A percentile compares a stretch with the other conserved stretches of the same genome.
Conservation (phyloP, 2,797 vertebrate genomes). For the Chaenodraco wilsoni region DNA sequence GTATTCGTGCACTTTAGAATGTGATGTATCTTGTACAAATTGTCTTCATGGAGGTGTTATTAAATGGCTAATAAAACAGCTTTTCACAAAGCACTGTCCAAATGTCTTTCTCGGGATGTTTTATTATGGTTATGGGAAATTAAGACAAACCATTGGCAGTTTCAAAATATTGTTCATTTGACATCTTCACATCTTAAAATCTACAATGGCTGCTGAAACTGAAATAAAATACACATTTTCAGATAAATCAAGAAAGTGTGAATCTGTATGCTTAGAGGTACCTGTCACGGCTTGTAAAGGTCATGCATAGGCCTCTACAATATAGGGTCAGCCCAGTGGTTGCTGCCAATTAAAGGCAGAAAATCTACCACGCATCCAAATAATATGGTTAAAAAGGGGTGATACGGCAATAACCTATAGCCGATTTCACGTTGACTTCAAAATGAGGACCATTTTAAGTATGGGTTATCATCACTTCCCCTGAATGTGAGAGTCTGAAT, state of each 20-base stretch:
- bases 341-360: background rate
- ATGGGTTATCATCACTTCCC: background rate
- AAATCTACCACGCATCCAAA: background rate
- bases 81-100: conserved; percentile 82
- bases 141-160: background rate
- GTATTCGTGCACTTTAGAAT: conserved; percentile 89
- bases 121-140: background rate
- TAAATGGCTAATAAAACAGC: conserved; percentile 87
- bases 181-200: background rate
- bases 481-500: background rate
- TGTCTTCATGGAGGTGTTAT: conserved; percentile 88
- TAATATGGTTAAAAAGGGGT: background rate
- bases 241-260: background rate
- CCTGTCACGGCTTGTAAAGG: conserved; percentile 2
- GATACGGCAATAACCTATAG: background rate
- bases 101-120: conserved; percentile 56
- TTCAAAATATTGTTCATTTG: background rate
- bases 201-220: background rate
- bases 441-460: background rate
- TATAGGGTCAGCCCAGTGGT: background rate
- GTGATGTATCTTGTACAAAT: conserved; percentile 90
- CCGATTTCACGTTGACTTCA: background rate
- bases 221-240: background rate
- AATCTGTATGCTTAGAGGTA: background rate
- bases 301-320: conserved; percentile 7